Evolutionary conservation across 1,140 invertebrate species (phyloP).

Genomic region (Homalodisca vitripennis): DNA sequence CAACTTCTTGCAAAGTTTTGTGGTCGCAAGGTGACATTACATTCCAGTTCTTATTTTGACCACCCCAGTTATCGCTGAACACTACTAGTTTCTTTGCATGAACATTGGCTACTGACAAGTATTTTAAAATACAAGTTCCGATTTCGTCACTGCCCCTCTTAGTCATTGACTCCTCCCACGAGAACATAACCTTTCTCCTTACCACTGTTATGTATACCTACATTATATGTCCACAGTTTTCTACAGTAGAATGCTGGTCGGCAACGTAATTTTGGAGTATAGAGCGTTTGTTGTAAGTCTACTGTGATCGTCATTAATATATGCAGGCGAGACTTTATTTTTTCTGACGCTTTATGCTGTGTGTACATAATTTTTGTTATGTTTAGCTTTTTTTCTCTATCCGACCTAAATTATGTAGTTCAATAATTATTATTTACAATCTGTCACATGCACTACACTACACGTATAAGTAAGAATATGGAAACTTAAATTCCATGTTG

Average conservation of each 20-base stretch:
- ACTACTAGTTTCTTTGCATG: slow-evolving; percentile 3
- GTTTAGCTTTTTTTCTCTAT: background rate
- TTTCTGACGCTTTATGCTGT: background rate
- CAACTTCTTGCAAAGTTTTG: background rate
- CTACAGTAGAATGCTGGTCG: slow-evolving; percentile 27
- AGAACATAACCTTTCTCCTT: slow-evolving; percentile 32
- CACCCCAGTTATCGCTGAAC: slow-evolving; percentile 10
- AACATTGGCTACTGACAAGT: background rate
- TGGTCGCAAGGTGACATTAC: background rate
- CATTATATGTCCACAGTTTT: slow-evolving; percentile 34
- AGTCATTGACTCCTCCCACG: slow-evolving; percentile 34
- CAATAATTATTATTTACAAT: slow-evolving; percentile 8
- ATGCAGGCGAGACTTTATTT: background rate
- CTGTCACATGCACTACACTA: slow-evolving; percentile 28
- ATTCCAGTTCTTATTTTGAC: slow-evolving; percentile 13
- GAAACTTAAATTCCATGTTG: slow-evolving; percentile 29
- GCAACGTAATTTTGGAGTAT: slow-evolving; percentile 24
- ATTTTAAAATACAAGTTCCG: slow-evolving; percentile 12
- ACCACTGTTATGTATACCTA: slow-evolving; percentile 33
- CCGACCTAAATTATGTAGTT: background rate
- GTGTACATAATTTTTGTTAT: slow-evolving; percentile 18
- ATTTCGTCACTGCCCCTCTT: slow-evolving; percentile 26
- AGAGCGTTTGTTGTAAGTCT: slow-evolving; percentile 27
- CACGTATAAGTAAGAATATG: slow-evolving; percentile 29
- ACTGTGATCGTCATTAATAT: slow-evolving; percentile 3